Conservation (phyloP, 2,888 invertebrate genomes). For the Troides oblongomaculatus region DNA sequence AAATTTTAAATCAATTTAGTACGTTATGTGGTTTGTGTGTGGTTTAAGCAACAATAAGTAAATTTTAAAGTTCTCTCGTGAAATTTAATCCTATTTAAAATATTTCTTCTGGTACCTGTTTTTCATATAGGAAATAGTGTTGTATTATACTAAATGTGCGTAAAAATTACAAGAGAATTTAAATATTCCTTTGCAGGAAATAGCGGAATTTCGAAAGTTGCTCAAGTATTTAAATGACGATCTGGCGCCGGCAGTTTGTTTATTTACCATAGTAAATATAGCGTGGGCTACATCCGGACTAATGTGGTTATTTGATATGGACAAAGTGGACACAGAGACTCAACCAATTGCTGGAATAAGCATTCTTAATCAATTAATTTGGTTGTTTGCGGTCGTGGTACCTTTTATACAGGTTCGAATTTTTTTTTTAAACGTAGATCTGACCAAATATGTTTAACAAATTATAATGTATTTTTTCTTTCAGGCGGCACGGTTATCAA, state of each 20-base stretch:
- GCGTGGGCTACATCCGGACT: conserved; percentile 86
- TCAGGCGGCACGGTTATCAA: conserved; percentile 87
- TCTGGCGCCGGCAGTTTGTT: conserved; percentile 86
- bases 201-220: conserved; percentile 88
- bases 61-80: too few relatives aligned
- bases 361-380: conserved; percentile 81
- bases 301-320: conserved; percentile 83
- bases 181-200: conserved; percentile 78
- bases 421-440: background rate
- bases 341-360: conserved; percentile 81
- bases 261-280: conserved; percentile 87
- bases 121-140: too few relatives aligned
- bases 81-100: too few relatives aligned
- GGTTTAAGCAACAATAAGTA: too few relatives aligned
- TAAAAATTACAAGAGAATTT: too few relatives aligned
- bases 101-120: too few relatives aligned
- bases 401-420: conserved; percentile 84
- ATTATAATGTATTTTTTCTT: conserved; percentile 39
- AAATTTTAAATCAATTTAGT: too few relatives aligned
- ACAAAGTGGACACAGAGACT: conserved; percentile 79
- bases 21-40: too few relatives aligned
- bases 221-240: conserved; percentile 88
- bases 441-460: background rate
- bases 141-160: too few relatives aligned
- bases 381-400: conserved; percentile 82